Base-by-base conservation (phyloP, 2,888 invertebrate species). In the Apotomis betuletana region DNA sequence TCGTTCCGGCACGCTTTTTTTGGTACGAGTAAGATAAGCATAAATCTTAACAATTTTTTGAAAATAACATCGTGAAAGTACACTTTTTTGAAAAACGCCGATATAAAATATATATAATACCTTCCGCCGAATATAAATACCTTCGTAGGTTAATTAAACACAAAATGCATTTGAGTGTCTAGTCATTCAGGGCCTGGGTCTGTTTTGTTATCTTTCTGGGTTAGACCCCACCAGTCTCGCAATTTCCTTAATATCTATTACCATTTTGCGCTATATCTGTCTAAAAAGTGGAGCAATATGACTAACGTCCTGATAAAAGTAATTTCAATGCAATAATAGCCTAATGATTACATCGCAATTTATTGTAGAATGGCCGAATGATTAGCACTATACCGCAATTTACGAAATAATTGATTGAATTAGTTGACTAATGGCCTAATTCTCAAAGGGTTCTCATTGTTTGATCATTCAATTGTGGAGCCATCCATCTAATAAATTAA, bases 181-280 rank as follows among this genome's bases (percentile, higher is more conserved):
- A 27, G 27, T 27, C 27, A 27, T 27, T 27, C 27, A 27, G 27
- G 27, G 27, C 27, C 27, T 27, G 27, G 27, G 27, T 27, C 27
- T 27, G 27, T 27, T 27, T 13, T 9, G 10, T 63, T 71, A 67
- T 67, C 62, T 57, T 3, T 41, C 27, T 67, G n/a, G 27, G 27
- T 54, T 54, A 55, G 51, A 46, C 60, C 60, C 59, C 54, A 60
- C 13, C 46, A 44, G 49, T 67, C 51, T 67, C 61, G 55, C 57
- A 61, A 57, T 71, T 51, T 62, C 61, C 59, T 41, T 54, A 38
- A 52, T 41, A 51, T 67, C 49, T 46, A 70, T 64, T 65, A 58
- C 52, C 58, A 49, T 67, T 67, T 62, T 38, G 64, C 65, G 67
- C 57, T 67, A 67, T 67, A 67, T 49, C 55, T 65, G 64, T 59